Conservation (phyloP, 2,797 vertebrate genomes). For the Myotis vivesi region DNA sequence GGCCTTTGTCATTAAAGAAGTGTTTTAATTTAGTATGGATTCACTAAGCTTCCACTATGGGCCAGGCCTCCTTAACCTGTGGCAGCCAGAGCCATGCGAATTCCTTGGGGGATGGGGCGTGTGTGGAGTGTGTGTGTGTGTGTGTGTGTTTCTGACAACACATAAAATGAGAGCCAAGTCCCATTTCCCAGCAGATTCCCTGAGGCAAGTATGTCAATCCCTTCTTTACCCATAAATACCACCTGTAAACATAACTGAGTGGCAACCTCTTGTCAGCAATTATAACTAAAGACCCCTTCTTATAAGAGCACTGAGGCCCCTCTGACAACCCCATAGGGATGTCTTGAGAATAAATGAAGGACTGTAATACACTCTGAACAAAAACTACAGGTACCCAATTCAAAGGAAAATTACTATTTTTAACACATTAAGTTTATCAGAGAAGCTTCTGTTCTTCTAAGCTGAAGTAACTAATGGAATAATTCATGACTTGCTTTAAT, state of each 20-base stretch:
- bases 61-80: neutral
- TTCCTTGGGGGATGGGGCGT: neutral
- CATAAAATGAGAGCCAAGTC: neutral
- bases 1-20: neutral
- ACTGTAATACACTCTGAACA: neutral
- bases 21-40: neutral
- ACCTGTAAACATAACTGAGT: neutral
- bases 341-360: constrained; percentile 31
- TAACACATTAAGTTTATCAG: neutral
- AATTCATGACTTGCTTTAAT: neutral
- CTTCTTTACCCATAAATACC: neutral
- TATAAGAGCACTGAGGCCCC: neutral
- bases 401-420: constrained; percentile 24
- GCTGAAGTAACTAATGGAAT: neutral
- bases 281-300: neutral
- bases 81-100: neutral
- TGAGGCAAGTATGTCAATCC: neutral
- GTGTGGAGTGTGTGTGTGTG: neutral
- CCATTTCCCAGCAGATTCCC: neutral
- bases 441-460: constrained; percentile 4
- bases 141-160: neutral
- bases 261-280: neutral
- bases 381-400: neutral
- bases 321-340: neutral
- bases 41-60: neutral